Base-by-base conservation (phyloP, 2,888 invertebrate genomes). In the Xylophagus ater region DNA sequence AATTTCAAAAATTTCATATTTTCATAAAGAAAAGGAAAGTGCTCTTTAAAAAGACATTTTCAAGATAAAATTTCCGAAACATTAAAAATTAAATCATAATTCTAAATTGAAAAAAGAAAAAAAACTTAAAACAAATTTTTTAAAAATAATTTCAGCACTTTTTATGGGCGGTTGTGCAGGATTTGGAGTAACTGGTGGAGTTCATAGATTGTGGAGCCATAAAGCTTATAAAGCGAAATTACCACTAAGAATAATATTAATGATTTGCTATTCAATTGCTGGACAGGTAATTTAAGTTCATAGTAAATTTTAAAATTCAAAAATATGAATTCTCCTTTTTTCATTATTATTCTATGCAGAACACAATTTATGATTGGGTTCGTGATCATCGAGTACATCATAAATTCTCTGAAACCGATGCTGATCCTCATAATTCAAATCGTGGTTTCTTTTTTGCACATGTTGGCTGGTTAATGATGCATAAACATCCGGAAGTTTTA, bases 381-480 rank as follows among this genome's bases (percentile, higher is more conserved):
- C 70, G 82, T 31, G 83, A 84, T 61, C 84, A 84, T 60, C 69
- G 84, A 42, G 81, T 81, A 1, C 84, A 84, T 56, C 83, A 84
- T 59, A 83, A 83, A 57, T 84, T 80, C 60, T 82, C 83, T 14
- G 88, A 88, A 58, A 84, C 83, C 0, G 72, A 78, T 48, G 86
- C 85, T 0, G 87, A 88, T 65, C 87, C 87, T 0, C 87, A 87
- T 58, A 78, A 87, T 58, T 76, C 78, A 4, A 73, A 73, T 40
- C 71, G 86, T 6, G 90, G 90, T 0, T 90, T 94, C 65, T 88
- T 87, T 68, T 94, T 92, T 66, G 72, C 92, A 0, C 93, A 94
- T 59, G 78, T 90, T 24, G 93, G 93, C 15, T 94, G 93, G 94
- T 70, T 93, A 15, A 80, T 85, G 78, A 76, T 81, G 74, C 75